Evolutionary conservation across 2,888 invertebrate species (phyloP).

Genomic region (Chalcis sispes): DNA sequence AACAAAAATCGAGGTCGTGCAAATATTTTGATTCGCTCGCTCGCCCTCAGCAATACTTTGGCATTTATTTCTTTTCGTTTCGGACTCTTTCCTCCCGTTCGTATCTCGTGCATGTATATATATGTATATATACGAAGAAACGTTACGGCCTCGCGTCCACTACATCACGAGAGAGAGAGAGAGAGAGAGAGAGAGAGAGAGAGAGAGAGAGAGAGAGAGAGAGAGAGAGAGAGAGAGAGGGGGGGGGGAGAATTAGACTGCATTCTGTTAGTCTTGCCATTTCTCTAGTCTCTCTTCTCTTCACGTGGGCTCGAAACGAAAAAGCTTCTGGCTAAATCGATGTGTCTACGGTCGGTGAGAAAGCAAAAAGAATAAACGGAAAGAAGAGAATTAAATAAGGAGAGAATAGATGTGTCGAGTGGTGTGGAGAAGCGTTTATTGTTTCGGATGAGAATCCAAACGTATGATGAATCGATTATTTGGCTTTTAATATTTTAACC

Average conservation of each 20-base stretch:
- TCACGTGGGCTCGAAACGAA: no score
- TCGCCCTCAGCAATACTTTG: no score
- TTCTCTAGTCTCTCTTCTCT: background rate
- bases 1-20: conserved; percentile 7
- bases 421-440: no score
- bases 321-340: no score
- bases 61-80: no score
- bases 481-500: no score
- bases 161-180: background rate
- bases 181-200: background rate
- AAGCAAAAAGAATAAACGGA: no score
- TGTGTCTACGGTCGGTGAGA: no score
- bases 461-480: no score
- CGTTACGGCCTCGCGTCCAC: conserved; percentile 4
- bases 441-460: no score
- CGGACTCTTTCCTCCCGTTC: conserved; percentile 20
- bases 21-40: conserved; percentile 38
- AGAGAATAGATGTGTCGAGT: no score
- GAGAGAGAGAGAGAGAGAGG: conserved; percentile 7
- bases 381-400: no score
- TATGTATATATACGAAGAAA: background rate
- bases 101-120: background rate
- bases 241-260: background rate
- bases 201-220: background rate
- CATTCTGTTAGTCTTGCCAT: background rate